These are phyloP conservation scores for Trichomalopsis sarcophagae DNA, from an alignment of 1,140 invertebrate species.

Conservation along the genomic window DNA sequence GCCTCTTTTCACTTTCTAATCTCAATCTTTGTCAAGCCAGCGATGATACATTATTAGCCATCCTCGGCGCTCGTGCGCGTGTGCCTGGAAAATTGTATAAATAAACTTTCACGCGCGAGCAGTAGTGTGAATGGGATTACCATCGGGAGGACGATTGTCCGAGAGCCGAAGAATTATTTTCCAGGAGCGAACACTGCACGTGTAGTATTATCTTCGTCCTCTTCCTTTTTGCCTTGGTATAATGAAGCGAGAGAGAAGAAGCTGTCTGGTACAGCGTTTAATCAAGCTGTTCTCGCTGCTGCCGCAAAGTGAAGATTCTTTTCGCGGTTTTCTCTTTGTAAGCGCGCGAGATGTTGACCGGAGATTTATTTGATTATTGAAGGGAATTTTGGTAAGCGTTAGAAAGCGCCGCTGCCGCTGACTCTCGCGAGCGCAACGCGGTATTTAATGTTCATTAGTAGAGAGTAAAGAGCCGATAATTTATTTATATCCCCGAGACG, in stretches of 20 bases:
- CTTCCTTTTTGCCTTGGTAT: background rate
- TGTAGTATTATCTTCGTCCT: background rate
- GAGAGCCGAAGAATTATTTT: conserved; percentile 25
- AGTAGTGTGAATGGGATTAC: conserved; percentile 10
- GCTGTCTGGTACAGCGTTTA: background rate
- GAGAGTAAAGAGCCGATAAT: background rate
- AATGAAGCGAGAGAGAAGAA: background rate
- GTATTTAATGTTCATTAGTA: background rate
- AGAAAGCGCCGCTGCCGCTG: background rate
- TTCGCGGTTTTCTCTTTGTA: background rate
- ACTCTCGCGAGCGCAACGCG: background rate
- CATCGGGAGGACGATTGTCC: conserved; percentile 4
- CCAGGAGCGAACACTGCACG: background rate
- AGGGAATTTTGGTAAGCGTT: background rate
- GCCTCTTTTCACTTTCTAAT: conserved; percentile 44
- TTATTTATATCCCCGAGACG: background rate
- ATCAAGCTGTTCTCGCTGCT: background rate
- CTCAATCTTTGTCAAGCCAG: conserved; percentile 47
- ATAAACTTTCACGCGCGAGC: conserved; percentile 39
- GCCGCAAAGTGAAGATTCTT: background rate
- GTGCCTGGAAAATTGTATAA: conserved; percentile 40
- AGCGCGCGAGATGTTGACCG: background rate
- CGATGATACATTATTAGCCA: conserved; percentile 23
- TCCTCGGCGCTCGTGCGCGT: background rate
- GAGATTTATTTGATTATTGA: background rate